Conservation (phyloP, 1,140 invertebrate genomes). For the Drosophila sulfurigaster region DNA sequence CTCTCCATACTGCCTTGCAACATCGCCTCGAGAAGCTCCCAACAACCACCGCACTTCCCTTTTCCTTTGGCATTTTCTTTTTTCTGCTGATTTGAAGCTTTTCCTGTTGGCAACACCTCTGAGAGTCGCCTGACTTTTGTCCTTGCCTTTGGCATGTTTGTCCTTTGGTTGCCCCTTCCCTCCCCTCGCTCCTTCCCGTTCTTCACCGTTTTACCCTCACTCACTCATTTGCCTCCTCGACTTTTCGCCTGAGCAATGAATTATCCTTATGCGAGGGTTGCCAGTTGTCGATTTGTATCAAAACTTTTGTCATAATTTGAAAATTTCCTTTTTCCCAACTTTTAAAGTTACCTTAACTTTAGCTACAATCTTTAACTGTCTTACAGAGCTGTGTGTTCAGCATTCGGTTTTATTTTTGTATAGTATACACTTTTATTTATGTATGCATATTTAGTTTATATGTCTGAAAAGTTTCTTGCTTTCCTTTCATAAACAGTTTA, state of each 20-base stretch:
- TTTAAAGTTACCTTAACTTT: constrained; percentile 19
- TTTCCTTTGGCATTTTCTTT: constrained; percentile 31
- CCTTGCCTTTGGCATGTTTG: constrained; percentile 77
- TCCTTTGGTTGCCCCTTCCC: constrained; percentile 51
- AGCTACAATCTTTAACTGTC: constrained; percentile 15
- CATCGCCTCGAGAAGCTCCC: too few relatives aligned
- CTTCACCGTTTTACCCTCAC: not conserved
- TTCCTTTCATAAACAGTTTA: constrained; percentile 16
- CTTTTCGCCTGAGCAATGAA: constrained; percentile 16
- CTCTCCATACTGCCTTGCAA: not conserved
- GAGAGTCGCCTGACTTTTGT: constrained; percentile 67
- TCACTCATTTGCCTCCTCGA: not conserved
- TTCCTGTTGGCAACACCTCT: constrained; percentile 78
- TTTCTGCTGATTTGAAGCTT: constrained; percentile 77
- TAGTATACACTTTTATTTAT: not conserved
- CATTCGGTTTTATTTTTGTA: constrained; percentile 6
- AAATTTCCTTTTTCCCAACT: constrained; percentile 24
- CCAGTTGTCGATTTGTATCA: constrained; percentile 27
- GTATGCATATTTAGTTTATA: constrained; percentile 9
- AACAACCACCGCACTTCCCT: not conserved
- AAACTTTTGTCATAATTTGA: constrained; percentile 38
- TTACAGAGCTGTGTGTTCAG: constrained; percentile 3
- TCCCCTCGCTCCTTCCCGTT: not conserved
- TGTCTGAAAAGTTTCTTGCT: constrained; percentile 17
- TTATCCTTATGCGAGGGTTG: constrained; percentile 33